Percentiles rank a stretch among this genome's conserved stretches.
These are phyloP conservation scores for Notothenia rossii DNA, from an alignment of 2,113 vertebrate genomes.

Conservation along the genomic window DNA sequence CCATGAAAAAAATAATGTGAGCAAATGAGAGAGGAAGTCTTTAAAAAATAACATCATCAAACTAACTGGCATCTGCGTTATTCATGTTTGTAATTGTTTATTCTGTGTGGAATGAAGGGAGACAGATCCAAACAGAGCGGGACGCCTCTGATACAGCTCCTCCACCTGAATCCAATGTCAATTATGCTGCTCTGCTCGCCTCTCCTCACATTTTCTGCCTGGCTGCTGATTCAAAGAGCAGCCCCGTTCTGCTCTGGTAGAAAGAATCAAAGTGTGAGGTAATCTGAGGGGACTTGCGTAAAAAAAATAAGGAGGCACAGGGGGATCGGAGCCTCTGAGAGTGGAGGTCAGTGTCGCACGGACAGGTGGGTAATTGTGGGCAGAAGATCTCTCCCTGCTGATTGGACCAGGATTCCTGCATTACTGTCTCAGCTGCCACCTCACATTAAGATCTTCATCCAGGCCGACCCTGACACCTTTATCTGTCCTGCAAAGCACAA, in stretches of 20 bases:
- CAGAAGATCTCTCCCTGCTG: conserved; percentile 4
- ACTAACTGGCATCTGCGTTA: conserved; percentile 29
- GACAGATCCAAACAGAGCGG: conserved; percentile 44
- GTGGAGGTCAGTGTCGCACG: conserved; percentile 50
- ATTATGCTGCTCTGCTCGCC: conserved; percentile 54
- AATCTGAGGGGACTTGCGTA: conserved; percentile 59
- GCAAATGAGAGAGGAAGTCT: conserved; percentile 17
- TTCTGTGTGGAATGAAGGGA: conserved; percentile 43
- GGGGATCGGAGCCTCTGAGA: conserved; percentile 27
- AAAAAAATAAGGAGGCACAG: neutral
- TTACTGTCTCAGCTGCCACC: conserved; percentile 62
- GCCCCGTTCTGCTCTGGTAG: conserved; percentile 34
- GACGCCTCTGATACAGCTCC: conserved; percentile 48
- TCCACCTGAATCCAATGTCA: conserved; percentile 64
- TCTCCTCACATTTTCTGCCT: conserved; percentile 61
- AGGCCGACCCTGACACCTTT: neutral
- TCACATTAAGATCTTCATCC: conserved; percentile 47
- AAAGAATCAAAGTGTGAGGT: conserved; percentile 63
- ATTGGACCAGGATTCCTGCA: conserved; percentile 14
- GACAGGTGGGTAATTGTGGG: conserved; percentile 64
- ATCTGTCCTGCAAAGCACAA: neutral
- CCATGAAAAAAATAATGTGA: neutral
- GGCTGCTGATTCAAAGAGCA: conserved; percentile 55
- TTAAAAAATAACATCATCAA: conserved; percentile 46
- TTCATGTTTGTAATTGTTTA: conserved; percentile 46